Conservation (phyloP, 2,888 invertebrate species). For the Drosophila rellima region DNA sequence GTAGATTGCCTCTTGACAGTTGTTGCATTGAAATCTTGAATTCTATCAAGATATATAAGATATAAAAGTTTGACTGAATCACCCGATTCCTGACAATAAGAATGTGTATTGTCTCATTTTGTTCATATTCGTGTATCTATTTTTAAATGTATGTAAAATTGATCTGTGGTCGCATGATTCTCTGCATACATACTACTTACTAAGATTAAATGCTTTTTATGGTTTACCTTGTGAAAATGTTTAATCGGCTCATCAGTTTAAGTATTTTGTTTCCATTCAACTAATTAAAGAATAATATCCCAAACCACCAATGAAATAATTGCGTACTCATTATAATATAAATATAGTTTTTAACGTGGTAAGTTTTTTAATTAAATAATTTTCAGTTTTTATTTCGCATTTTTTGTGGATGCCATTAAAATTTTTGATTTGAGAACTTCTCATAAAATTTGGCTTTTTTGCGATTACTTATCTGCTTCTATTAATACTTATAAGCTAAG, state of each 20-base stretch:
- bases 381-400: conserved; percentile 50
- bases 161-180: too few species aligned
- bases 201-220: neutral
- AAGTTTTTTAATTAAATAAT: conserved; percentile 56
- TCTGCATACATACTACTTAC: too few species aligned
- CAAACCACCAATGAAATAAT: neutral
- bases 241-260: neutral
- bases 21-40: neutral
- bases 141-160: too few species aligned
- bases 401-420: conserved; percentile 55
- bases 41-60: neutral
- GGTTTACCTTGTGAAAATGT: neutral
- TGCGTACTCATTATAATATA: neutral
- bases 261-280: neutral
- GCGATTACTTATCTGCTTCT: conserved; percentile 43
- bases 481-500: conserved; percentile 56
- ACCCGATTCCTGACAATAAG: too few species aligned
- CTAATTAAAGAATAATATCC: conserved; percentile 11
- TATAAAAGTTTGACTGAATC: neutral
- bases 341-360: neutral
- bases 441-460: conserved; percentile 48
- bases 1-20: conserved; percentile 23
- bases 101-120: too few species aligned
- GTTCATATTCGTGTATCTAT: too few species aligned
- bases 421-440: conserved; percentile 56